Evolutionary conservation across 2,113 vertebrate genomes (phyloP).

Genomic region (Panurus biarmicus): DNA sequence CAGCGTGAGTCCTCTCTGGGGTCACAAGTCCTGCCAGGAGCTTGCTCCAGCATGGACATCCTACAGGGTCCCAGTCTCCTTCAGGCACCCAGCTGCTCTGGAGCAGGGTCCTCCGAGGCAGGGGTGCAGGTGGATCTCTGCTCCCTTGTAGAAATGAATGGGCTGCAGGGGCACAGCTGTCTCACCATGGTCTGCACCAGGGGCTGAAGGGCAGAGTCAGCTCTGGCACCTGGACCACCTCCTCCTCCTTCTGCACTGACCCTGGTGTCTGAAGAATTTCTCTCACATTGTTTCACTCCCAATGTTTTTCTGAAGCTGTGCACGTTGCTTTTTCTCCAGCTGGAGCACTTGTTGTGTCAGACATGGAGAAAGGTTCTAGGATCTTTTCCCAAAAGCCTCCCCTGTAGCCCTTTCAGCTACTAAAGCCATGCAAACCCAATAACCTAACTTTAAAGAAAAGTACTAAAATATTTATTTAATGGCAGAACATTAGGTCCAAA

Average conservation of each 20-base stretch:
- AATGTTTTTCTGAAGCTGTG: not conserved
- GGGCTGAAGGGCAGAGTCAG: not conserved
- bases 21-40: not conserved
- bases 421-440: accelerated
- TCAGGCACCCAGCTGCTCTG: not conserved
- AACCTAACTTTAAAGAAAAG: not conserved
- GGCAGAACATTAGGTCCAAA: not conserved
- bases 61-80: not conserved
- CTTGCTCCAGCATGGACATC: not conserved
- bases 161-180: not conserved
- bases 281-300: not conserved
- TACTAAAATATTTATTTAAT: not conserved
- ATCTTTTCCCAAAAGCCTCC: not conserved
- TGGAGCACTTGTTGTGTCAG: accelerated
- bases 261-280: not conserved
- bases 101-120: not conserved
- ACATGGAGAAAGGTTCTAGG: not conserved
- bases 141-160: not conserved
- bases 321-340: not conserved
- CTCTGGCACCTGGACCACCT: not conserved
- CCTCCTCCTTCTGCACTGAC: not conserved
- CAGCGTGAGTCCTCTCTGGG: too few relatives aligned
- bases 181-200: not conserved
- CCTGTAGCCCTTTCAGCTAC: accelerated
- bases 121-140: not conserved